Evolutionary conservation across 1,140 invertebrate genomes (phyloP), one percentile per base, ranked within the genome.

Genomic region (Meloidogyne floridensis): DNA sequence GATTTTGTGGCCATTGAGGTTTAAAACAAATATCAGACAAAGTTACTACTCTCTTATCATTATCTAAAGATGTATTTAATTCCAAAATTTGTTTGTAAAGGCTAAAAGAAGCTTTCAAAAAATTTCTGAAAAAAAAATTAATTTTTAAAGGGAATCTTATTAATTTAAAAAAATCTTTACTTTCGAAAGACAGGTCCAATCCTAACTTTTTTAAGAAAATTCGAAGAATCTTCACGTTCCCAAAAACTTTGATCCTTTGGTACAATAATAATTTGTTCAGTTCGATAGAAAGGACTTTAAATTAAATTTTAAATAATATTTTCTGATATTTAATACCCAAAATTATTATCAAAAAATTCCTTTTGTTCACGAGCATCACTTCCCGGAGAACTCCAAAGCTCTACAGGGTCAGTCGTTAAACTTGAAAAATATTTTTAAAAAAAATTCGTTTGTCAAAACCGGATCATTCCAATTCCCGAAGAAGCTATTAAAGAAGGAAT

Each of bases 371-470:
- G 92, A 2, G 96, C 95, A 56, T 93, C 92, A 1, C 95, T 96
- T 54, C 92, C 91, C 0, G 96, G 94, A 0, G 96, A 93, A 0
- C 96, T 96, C 98, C 98, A 99, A 43, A 99, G 91, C 91, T 98
- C 93, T 0, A 99, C 96, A 0, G 97, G 97, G 92, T 99, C 94
- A 0, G 95, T 98, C 4, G 94, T 97, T 0, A 96, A 91, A 75
- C 59, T 65, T n/a, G 1, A 6, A 5, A 65, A 65, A 54, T 54
- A 54, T 54, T 65, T 0, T 59, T 59, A n/a, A n/a, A n/a, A n/a
- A n/a, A n/a, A n/a, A 65, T n/a, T 13, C 0, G 5, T n/a, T n/a
- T n/a, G 4, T 65, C 6, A n/a, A 65, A 65, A 65, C 59, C 93
- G 90, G 56, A 95, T 93, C 75, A 87, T 94, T 92, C 81, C 93